Base-by-base conservation (phyloP, 2,888 invertebrate species). In the Brachycybe producta region DNA sequence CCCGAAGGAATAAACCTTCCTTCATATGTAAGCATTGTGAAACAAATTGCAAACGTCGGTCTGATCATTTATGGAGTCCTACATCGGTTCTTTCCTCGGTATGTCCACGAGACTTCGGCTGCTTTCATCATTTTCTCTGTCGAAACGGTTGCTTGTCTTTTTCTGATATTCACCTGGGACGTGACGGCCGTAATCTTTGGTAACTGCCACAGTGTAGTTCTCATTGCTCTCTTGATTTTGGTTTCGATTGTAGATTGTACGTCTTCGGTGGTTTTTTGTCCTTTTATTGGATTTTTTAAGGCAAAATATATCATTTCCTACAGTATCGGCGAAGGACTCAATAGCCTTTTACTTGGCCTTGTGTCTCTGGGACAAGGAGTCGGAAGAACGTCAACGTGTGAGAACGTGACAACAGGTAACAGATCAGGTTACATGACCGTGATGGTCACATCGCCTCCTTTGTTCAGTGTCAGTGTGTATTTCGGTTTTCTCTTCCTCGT, bases 1-100 rank as follows among this genome's bases (percentile, higher is more conserved):
- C 91, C 92, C 1, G 92, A 92, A 71, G 76, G 77, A 61, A 91
- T 91, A 90, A 76, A 73, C 61, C 74, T 92, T 53, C 84, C 90
- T 0, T 80, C 88, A 0, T 82, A 82, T 63, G 77, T 92, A 67
- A 79, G 80, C 34, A 75, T 88, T 54, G 77, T 87, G 56, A 80
- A 87, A 34, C 91, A 76, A 65, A 69, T 84, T 32, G 86, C 84
- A 38, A 88, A 88, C 68, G 68, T 86, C 44, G 90, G 88, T 30
- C 81, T 90, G 4, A 64, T 87, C 26, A 56, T 75, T 0, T 87
- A 84, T 42, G 49, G 49, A 5, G n/a, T 49, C 5, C 15, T 49
- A 23, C 57, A 65, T 52, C 62, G 62, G 45, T 60, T 61, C 36
- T 59, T 59, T 19, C 60, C 61, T 4, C 60, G 55, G 4, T 44